phyloP scores from a whole-genome alignment of 2,888 invertebrate species.

The Apamea monoglypha region DNA sequence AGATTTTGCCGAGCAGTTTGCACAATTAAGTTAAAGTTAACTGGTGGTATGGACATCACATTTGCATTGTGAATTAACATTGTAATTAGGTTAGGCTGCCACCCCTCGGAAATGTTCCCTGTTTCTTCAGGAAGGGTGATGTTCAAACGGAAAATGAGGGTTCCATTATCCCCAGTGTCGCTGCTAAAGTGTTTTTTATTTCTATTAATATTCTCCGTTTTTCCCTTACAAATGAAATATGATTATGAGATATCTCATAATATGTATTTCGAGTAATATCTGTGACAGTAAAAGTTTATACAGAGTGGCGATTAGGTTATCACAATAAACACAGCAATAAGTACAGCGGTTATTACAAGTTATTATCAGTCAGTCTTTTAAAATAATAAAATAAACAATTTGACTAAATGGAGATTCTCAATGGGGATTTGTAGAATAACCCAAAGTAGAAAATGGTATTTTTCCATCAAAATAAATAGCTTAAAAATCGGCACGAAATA shows the following conservation, averaged over 20 bases:
- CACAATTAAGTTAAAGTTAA: slow-evolving; percentile 27
- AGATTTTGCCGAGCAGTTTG: slow-evolving; percentile 32
- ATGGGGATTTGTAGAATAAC: too few relatives aligned
- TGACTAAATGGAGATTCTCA: too few relatives aligned
- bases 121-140: not conserved
- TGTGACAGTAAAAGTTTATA: not conserved
- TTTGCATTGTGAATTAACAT: slow-evolving; percentile 26
- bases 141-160: slow-evolving; percentile 7
- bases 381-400: too few relatives aligned
- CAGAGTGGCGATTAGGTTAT: too few relatives aligned
- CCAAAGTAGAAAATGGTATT: too few relatives aligned
- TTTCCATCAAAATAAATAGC: too few relatives aligned
- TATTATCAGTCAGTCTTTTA: too few relatives aligned
- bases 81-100: slow-evolving; percentile 7
- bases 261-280: not conserved
- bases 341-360: too few relatives aligned
- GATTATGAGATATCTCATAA: too few relatives aligned
- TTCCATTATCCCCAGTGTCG: not conserved
- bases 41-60: slow-evolving; percentile 26
- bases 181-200: not conserved
- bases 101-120: not conserved
- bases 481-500: too few relatives aligned
- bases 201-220: slow-evolving; percentile 10
- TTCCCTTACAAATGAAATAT: not conserved
- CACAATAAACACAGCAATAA: too few relatives aligned